phyloP scores from a whole-genome alignment of 2,113 vertebrate genomes.

The Muntiacus muntjak region DNA sequence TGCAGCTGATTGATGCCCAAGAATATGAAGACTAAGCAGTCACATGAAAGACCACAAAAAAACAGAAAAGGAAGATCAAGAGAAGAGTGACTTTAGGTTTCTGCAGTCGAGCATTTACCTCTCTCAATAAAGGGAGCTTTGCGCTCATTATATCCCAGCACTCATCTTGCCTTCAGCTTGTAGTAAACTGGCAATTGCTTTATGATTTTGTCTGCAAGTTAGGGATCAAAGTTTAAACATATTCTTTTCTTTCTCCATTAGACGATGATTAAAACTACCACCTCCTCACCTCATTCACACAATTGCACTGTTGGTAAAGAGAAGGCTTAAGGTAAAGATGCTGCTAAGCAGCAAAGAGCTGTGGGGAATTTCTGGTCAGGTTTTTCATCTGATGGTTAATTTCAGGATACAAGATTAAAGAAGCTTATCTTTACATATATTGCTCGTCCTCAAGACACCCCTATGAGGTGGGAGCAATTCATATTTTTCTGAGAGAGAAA shows the following conservation, averaged over 20 bases:
- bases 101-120: slow-evolving; percentile 54
- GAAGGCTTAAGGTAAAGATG: slow-evolving; percentile 13
- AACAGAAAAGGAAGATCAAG: slow-evolving; percentile 51
- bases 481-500: not conserved
- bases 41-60: slow-evolving; percentile 59
- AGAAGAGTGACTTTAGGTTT: not conserved
- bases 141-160: slow-evolving; percentile 3
- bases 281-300: slow-evolving; percentile 45
- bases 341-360: not conserved
- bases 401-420: not conserved
- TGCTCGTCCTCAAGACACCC: not conserved
- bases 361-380: not conserved
- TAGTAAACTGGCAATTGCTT: slow-evolving; percentile 47
- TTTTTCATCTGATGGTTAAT: not conserved
- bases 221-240: slow-evolving; percentile 63
- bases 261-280: slow-evolving; percentile 57
- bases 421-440: not conserved
- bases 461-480: not conserved
- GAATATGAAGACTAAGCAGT: slow-evolving; percentile 53
- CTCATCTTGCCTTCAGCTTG: slow-evolving; percentile 50
- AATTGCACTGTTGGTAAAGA: not conserved
- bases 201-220: slow-evolving; percentile 51
- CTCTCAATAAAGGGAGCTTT: slow-evolving; percentile 44
- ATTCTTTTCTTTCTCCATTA: slow-evolving; percentile 54
- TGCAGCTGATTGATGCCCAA: slow-evolving; percentile 50